A percentile compares a stretch with the other conserved stretches of the same genome.
Evolutionary conservation across 2,797 vertebrate species (phyloP).

Genomic region (Trematomus bernacchii): DNA sequence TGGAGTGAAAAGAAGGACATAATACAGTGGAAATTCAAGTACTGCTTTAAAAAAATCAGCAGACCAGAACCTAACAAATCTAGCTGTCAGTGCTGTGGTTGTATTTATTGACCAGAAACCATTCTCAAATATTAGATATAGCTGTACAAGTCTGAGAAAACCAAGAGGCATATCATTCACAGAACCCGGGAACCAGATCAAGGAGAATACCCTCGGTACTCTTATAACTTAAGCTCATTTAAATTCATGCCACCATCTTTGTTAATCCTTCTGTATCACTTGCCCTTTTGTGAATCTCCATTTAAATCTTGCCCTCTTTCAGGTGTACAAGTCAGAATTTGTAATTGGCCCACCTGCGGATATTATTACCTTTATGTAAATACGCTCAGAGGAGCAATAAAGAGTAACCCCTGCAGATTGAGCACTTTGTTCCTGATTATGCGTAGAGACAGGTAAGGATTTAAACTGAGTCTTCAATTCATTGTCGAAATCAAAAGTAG

Average conservation of each 20-base stretch:
- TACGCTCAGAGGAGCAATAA: conserved; percentile 6
- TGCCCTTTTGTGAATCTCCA: conserved; percentile 37
- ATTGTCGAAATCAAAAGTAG: conserved; percentile 14
- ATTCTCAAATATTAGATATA: background rate
- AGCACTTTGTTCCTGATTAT: conserved; percentile 10
- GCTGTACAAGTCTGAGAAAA: background rate
- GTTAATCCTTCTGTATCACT: conserved; percentile 39
- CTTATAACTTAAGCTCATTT: conserved; percentile 34
- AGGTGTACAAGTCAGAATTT: conserved; percentile 34
- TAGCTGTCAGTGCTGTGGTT: background rate
- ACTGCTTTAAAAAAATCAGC: background rate
- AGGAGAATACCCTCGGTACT: background rate
- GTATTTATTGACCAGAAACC: background rate
- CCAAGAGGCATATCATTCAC: background rate
- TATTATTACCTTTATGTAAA: conserved; percentile 59
- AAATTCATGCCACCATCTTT: conserved; percentile 17
- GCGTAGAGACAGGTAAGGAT: background rate
- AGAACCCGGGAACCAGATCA: conserved; percentile 7
- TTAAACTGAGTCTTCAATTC: conserved; percentile 2
- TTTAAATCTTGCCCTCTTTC: conserved; percentile 36
- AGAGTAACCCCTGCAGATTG: conserved; percentile 27
- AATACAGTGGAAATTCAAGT: background rate
- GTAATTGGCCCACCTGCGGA: conserved; percentile 36
- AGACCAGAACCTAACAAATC: background rate
- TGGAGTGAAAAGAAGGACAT: background rate